A percentile compares a stretch with the other conserved stretches of the same genome.
phyloP scores from a whole-genome alignment of 2,113 vertebrate genomes.

The Daubentonia madagascariensis region DNA sequence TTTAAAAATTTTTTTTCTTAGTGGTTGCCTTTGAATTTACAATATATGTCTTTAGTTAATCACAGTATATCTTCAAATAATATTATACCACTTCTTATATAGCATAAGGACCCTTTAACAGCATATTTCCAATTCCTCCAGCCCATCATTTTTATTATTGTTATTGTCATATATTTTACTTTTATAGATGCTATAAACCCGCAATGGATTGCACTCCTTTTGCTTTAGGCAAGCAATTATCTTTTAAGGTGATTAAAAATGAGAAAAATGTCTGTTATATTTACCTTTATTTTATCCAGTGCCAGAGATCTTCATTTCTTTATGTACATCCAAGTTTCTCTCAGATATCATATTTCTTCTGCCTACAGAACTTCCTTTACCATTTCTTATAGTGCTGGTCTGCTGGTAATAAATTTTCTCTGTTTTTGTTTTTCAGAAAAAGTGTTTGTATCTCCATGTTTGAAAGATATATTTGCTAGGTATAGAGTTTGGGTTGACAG shows the following conservation, averaged over 20 bases:
- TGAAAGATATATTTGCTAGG: background rate
- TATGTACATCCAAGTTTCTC: background rate
- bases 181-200: background rate
- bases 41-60: background rate
- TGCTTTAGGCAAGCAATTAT: background rate
- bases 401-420: background rate
- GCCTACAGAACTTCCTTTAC: background rate
- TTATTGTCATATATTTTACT: background rate
- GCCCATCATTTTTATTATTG: background rate
- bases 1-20: background rate
- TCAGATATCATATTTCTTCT: background rate
- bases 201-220: background rate
- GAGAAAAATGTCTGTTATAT: background rate
- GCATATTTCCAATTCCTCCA: background rate
- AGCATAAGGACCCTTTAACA: background rate
- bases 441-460: background rate
- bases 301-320: background rate
- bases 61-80: background rate
- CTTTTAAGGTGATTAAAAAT: slow-evolving; percentile 16
- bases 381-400: background rate
- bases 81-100: background rate
- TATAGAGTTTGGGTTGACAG: background rate
- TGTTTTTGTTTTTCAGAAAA: background rate
- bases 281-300: background rate
- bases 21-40: background rate